phyloP scores from a whole-genome alignment of 2,888 invertebrate species.

The Adineta ricciae region DNA sequence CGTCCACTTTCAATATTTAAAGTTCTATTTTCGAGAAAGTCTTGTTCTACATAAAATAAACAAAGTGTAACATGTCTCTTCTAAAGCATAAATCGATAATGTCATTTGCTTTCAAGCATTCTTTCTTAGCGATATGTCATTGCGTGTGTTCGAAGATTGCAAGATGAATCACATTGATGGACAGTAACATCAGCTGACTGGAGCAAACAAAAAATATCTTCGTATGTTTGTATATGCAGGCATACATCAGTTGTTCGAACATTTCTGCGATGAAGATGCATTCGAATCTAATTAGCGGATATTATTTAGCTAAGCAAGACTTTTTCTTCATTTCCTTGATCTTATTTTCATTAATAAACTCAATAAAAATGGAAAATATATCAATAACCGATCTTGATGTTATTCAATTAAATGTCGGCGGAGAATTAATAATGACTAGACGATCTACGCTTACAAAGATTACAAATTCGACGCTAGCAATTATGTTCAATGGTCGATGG shows the following conservation, averaged over 20 bases:
- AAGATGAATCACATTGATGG: not conserved
- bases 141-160: too few relatives aligned
- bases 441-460: not conserved
- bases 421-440: not conserved
- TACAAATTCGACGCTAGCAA: not conserved
- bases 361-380: not conserved
- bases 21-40: too few relatives aligned
- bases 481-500: not conserved
- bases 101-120: too few relatives aligned
- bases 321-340: not conserved
- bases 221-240: too few relatives aligned
- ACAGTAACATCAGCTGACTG: not conserved
- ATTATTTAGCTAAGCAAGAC: not conserved
- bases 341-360: too few relatives aligned
- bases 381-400: not conserved
- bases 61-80: too few relatives aligned
- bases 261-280: not conserved
- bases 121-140: too few relatives aligned
- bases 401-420: not conserved
- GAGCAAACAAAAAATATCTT: not conserved
- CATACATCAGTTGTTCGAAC: not conserved
- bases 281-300: not conserved
- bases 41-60: too few relatives aligned
- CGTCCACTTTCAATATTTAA: too few relatives aligned
- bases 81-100: too few relatives aligned